phyloP scores from a whole-genome alignment of 2,888 invertebrate genomes.

The Volucella inflata region DNA sequence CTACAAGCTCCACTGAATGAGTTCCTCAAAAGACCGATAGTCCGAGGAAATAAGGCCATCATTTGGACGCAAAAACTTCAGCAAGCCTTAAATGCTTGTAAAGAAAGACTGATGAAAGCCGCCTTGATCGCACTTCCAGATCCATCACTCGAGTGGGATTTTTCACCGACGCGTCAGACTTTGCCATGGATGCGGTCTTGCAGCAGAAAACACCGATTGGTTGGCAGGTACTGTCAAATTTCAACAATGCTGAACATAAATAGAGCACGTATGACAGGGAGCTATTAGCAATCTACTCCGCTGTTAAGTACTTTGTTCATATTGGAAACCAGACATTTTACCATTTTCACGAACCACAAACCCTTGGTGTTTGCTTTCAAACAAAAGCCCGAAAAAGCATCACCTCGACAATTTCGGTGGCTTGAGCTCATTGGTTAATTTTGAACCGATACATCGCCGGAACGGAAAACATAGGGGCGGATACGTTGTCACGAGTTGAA shows the following conservation, averaged over 20 bases:
- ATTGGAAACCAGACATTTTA: no score
- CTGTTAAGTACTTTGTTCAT: conserved; percentile 14
- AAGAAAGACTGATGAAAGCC: no score
- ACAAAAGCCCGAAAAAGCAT: conserved; percentile 1
- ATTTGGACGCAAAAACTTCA: no score
- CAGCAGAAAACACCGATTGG: conserved; percentile 23
- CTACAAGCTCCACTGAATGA: conserved; percentile 43
- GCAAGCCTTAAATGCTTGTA: no score
- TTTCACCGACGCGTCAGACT: conserved; percentile 22
- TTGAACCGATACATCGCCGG: conserved; percentile 27
- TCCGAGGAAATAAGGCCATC: conserved; percentile 38
- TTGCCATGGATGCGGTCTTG: no score
- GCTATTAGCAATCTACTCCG: conserved; percentile 28
- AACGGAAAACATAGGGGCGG: conserved; percentile 1
- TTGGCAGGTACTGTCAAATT: conserved; percentile 47
- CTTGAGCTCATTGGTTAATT: conserved; percentile 37
- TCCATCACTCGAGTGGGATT: background rate
- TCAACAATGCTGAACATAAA: conserved; percentile 21
- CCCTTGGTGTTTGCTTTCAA: no score
- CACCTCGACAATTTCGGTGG: conserved; percentile 21
- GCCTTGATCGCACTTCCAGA: conserved; percentile 22
- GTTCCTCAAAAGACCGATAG: conserved; percentile 22
- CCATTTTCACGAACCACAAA: no score
- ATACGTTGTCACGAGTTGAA: no score
- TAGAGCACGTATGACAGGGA: conserved; percentile 39